Evolutionary conservation across 2,888 invertebrate species (phyloP), one percentile per base, ranked within the genome.

Genomic region (Exephanes ischioxanthus): DNA sequence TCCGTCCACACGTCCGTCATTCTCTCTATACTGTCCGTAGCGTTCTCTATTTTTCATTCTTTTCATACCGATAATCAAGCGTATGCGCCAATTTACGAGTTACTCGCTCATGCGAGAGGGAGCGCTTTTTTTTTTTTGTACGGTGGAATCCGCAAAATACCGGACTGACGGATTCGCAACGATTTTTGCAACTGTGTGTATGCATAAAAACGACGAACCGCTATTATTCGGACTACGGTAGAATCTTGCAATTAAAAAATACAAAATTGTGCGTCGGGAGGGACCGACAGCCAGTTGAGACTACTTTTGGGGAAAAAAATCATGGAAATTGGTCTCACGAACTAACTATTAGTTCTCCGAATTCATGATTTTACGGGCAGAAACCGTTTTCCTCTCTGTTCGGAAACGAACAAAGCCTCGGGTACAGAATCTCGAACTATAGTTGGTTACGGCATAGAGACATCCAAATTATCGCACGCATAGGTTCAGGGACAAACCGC

Each of bases 1-100:
- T 87, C 68, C 73, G 68, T 87, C 87, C 87, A 80, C 80, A 82
- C 86, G 89, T 90, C 90, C 91, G 91, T 84, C 83, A 83, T 71
- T 66, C 71, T 70, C 26, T 78, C 81, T 72, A 66, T 58, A 33
- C 48, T 80, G 82, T 80, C 53, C 87, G 88, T 76, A 84, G 84
- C 85, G 72, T 86, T 68, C 68, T 63, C 58, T 85, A 78, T 84
- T 79, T 80, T 81, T 72, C 76, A 70, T 78, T 68, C 80, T 81
- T 85, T 83, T 80, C 82, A 72, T 78, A 85, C 80, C 85, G 82
- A 85, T 85, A 85, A 85, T 85, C 82, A 80, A 85, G 82, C 76
- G 79, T 80, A 78, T 73, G 77, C 77, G 67, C 53, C 77, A 67
- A 77, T 77, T 67, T 67, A 37, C 45, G 45, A 33, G 45, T 63